Base-by-base conservation (phyloP, 1,140 invertebrate genomes). In the Globodera ellingtonae region DNA sequence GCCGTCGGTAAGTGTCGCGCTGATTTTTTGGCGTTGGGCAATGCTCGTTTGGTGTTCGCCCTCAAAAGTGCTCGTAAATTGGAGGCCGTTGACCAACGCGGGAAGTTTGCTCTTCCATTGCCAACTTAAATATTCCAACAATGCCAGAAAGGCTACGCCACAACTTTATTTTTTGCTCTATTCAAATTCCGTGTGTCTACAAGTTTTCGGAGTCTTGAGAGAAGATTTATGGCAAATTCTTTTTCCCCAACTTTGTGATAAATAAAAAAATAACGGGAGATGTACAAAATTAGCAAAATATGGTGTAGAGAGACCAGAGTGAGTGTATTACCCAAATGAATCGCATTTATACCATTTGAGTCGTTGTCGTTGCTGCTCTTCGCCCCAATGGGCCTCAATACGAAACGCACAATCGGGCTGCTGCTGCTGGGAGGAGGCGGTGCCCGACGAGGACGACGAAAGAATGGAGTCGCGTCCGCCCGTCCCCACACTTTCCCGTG, bases 321-420 rank as follows among this genome's bases (percentile, higher is more conserved):
- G 52, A 52, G 6, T 15, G 15, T 52, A 15, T 52, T 15, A 52
- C 52, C 52, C 52, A 52, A 59, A 59, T 18, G 15, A 18, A 62
- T 18, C 3, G 35, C 35, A 62, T 62, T 18, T 13, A 0, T 62
- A 77, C 75, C 75, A 77, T 67, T 77, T 77, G 7, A 77, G 46
- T 5, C 75, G 75, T 47, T 69, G 35, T 24, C 75, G 56, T 35
- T 77, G 75, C 24, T 62, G 48, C 48, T 77, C 75, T 48, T 77
- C 75, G 10, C 75, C 75, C 75, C 75, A 77, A 67, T 77, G 65
- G 6, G 62, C 44, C 46, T 67, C 62, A 46, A 77, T 21, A 18
- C 69, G 75, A 21, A 77, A 77, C 8, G 75, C 75, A 67, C 59
- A 77, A 48, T 46, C 75, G 21, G 50, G 75, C 56, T 13, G 56